These are phyloP conservation scores for Mycetomoellerius zeteki DNA, from an alignment of 1,140 invertebrate genomes.

Conservation along the genomic window DNA sequence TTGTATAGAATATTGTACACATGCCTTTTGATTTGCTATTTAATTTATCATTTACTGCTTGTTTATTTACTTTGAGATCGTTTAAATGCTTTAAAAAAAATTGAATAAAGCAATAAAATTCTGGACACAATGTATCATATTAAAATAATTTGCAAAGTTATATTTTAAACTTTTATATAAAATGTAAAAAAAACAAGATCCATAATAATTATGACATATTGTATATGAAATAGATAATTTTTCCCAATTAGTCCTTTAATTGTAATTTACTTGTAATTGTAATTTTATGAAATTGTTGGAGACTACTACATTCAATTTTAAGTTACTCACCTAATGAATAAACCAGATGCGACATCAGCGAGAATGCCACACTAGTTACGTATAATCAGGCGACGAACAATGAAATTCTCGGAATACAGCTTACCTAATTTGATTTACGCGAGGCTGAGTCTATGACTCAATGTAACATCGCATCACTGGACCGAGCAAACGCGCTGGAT, in stretches of 20 bases:
- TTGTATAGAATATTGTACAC: background rate
- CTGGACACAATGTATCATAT: background rate
- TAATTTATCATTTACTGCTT: constrained; percentile 16
- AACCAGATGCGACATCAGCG: background rate
- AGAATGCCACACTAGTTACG: background rate
- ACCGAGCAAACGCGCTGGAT: constrained; percentile 44
- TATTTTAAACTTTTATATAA: background rate
- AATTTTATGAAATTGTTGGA: background rate
- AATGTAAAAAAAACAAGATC: background rate
- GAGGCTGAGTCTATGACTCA: background rate
- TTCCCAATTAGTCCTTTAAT: background rate
- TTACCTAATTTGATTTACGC: constrained; percentile 69
- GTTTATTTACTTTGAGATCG: background rate
- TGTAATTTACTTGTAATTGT: too few species aligned
- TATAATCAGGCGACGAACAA: constrained; percentile 69
- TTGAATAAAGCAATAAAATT: background rate
- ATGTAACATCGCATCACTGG: constrained; percentile 36
- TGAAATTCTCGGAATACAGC: constrained; percentile 54
- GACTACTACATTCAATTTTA: background rate
- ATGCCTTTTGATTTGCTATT: background rate
- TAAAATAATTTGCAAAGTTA: background rate
- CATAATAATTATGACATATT: background rate
- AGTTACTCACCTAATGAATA: background rate
- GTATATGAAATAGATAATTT: background rate
- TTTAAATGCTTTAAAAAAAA: background rate